Evolutionary conservation across 2,797 vertebrate species (phyloP).

Genomic region (Thripadectes ignobilis): DNA sequence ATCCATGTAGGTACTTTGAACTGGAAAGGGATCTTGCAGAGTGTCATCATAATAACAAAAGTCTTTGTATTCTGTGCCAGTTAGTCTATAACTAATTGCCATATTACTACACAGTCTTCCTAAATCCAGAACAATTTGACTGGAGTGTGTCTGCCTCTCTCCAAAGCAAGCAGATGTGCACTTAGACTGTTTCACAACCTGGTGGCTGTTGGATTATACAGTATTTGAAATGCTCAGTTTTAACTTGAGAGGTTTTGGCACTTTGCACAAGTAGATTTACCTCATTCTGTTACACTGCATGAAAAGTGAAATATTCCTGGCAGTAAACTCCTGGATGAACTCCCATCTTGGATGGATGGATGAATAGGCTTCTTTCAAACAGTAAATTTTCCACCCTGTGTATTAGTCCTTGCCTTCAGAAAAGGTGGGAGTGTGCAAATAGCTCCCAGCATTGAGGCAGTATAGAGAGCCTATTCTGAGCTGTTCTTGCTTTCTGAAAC

Average conservation of each 20-base stretch:
- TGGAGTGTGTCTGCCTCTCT: background rate
- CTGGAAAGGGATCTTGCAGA: background rate
- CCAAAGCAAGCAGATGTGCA: background rate
- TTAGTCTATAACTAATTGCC: background rate
- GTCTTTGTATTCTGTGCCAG: background rate
- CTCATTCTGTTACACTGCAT: background rate
- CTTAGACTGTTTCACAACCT: fast-evolving
- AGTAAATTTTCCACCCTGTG: background rate
- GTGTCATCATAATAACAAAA: background rate
- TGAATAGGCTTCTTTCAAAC: constrained; percentile 15
- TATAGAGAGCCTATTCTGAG: background rate
- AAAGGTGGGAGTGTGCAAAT: background rate
- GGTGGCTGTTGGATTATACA: background rate
- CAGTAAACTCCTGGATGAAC: background rate
- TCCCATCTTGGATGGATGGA: background rate
- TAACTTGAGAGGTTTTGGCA: background rate
- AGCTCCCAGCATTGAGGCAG: background rate
- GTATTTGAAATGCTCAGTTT: background rate
- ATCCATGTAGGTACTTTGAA: background rate
- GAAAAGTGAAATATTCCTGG: constrained; percentile 26
- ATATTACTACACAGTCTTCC: background rate
- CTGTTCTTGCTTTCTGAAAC: background rate
- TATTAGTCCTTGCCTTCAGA: background rate
- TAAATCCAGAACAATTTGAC: background rate
- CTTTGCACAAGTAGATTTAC: background rate